These are phyloP conservation scores for Macrobrachium nipponense DNA, from an alignment of 1,140 invertebrate genomes.

Conservation along the genomic window DNA sequence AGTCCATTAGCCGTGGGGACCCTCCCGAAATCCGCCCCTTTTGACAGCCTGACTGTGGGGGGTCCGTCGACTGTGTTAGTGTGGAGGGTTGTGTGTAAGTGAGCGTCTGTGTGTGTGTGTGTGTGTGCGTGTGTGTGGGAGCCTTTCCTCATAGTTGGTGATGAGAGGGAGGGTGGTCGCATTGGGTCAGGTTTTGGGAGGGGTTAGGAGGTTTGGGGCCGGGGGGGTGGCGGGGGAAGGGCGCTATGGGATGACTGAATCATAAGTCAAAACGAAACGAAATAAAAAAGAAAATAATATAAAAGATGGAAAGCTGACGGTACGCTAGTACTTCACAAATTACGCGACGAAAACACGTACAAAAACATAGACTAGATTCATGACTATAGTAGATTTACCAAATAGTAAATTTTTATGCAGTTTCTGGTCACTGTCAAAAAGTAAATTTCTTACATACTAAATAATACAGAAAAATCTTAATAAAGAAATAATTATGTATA, in stretches of 20 bases:
- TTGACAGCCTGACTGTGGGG: slow-evolving; percentile 44
- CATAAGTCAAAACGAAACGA: neutral
- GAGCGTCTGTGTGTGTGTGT: slow-evolving; percentile 17
- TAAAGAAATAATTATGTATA: too few species aligned
- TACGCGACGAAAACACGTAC: too few species aligned
- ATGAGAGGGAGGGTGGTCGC: neutral
- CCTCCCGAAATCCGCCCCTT: slow-evolving; percentile 53
- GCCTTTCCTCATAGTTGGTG: neutral
- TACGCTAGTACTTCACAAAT: too few species aligned
- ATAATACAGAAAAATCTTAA: too few species aligned
- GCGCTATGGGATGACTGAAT: neutral
- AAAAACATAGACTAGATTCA: too few species aligned
- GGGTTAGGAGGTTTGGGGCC: neutral
- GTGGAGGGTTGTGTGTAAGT: slow-evolving; percentile 6
- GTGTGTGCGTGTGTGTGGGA: slow-evolving; percentile 19
- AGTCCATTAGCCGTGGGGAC: slow-evolving; percentile 46
- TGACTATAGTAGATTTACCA: too few species aligned
- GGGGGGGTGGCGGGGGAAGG: too few species aligned
- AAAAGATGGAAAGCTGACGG: neutral
- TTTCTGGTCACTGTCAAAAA: too few species aligned
- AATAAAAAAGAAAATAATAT: neutral
- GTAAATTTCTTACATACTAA: too few species aligned
- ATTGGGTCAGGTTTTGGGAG: neutral
- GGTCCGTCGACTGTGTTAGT: slow-evolving; percentile 28
- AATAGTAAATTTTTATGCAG: too few species aligned